Conservation (phyloP, 2,797 vertebrate genomes). For the Tragopan temminckii region DNA sequence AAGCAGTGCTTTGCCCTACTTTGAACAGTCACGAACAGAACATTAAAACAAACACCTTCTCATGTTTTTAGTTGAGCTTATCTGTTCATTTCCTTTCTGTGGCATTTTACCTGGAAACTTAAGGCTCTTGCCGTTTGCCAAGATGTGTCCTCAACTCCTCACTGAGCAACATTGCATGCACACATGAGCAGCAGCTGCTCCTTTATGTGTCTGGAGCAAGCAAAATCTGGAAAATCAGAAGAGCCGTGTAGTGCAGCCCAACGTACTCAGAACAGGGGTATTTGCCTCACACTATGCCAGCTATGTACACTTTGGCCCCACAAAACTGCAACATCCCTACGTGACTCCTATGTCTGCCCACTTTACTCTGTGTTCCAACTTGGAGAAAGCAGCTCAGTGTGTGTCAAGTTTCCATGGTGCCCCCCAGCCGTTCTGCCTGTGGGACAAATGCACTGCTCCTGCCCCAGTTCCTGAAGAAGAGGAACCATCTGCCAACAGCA, state of each 20-base stretch:
- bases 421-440: accelerated
- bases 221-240: slow-evolving; percentile 1
- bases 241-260: background rate
- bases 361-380: background rate
- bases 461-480: background rate
- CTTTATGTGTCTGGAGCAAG: slow-evolving; percentile 67
- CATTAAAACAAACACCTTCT: slow-evolving; percentile 7
- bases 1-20: background rate
- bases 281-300: background rate
- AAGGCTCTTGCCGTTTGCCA: slow-evolving; percentile 46
- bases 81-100: background rate
- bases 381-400: background rate
- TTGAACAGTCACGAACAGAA: background rate
- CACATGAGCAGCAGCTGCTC: slow-evolving; percentile 65
- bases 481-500: background rate
- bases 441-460: background rate
- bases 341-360: background rate
- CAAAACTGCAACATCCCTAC: background rate
- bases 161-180: background rate
- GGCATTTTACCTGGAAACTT: slow-evolving; percentile 53
- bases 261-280: background rate
- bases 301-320: background rate
- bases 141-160: slow-evolving; percentile 50
- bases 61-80: background rate
- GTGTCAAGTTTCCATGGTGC: accelerated